Percentiles rank a stretch among this genome's conserved stretches.
These are phyloP conservation scores for Eubucco bourcierii DNA, from an alignment of 2,113 vertebrate genomes.

Conservation along the genomic window DNA sequence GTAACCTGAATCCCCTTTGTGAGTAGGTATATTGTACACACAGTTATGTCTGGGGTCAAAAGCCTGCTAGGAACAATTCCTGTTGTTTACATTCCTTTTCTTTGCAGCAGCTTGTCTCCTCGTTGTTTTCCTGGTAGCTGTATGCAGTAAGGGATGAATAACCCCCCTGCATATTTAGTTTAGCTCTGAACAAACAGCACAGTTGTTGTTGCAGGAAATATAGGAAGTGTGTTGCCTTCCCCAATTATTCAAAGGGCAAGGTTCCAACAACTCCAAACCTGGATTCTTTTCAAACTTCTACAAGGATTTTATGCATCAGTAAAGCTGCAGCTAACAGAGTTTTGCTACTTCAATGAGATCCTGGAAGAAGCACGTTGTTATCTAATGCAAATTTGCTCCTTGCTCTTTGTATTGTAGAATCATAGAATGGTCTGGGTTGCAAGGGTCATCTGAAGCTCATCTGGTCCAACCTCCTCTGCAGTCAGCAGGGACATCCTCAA, in stretches of 20 bases:
- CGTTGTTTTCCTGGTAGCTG: not conserved
- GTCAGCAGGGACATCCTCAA: no score
- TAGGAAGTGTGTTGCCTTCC: not conserved
- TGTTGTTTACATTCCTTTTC: not conserved
- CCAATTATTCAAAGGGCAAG: not conserved
- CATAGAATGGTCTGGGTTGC: no score
- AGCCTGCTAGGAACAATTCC: not conserved
- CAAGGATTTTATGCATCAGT: not conserved
- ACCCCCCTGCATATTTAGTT: not conserved
- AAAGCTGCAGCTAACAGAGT: not conserved
- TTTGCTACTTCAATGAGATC: not conserved
- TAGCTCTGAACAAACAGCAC: not conserved
- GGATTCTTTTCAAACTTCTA: not conserved
- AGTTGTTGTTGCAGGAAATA: not conserved
- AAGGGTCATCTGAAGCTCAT: no score
- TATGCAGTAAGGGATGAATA: not conserved
- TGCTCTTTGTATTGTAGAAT: fast-evolving
- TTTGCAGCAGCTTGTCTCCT: not conserved
- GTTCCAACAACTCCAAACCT: not conserved
- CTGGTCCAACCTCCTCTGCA: no score
- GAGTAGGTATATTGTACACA: not conserved
- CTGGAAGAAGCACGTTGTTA: not conserved
- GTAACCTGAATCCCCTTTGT: not conserved
- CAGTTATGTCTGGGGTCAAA: not conserved
- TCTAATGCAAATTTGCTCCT: not conserved